Evolutionary conservation across 2,888 invertebrate genomes (phyloP).

Genomic region (Apotomis capreana): DNA sequence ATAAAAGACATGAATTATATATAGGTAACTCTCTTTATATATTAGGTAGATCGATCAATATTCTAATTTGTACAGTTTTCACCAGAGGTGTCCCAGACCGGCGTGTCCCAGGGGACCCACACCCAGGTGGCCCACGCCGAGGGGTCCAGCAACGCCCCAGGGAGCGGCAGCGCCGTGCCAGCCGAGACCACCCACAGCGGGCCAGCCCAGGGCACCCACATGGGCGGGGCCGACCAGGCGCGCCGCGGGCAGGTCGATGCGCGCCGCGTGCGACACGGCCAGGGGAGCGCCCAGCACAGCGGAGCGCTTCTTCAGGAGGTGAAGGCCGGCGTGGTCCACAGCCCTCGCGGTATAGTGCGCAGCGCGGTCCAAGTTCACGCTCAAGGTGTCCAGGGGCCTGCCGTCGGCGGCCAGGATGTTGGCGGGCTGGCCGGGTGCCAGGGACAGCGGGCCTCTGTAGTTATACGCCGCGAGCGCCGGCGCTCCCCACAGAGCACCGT

Average conservation of each 20-base stretch:
- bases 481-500: constrained; percentile 52
- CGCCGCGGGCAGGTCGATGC: constrained; percentile 57
- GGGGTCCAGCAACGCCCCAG: constrained; percentile 38
- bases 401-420: constrained; percentile 74
- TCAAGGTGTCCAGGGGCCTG: constrained; percentile 76
- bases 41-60: constrained; percentile 55
- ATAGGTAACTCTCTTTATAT: constrained; percentile 78
- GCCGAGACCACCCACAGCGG: constrained; percentile 41
- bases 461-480: constrained; percentile 67
- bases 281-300: constrained; percentile 59
- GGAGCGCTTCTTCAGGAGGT: constrained; percentile 70
- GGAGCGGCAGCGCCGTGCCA: constrained; percentile 44
- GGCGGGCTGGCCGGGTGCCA: constrained; percentile 76
- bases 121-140: constrained; percentile 29
- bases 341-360: constrained; percentile 72
- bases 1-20: constrained; percentile 41
- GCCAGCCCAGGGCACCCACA: constrained; percentile 37
- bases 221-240: constrained; percentile 55
- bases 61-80: constrained; percentile 53
- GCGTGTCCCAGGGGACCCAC: constrained; percentile 28
- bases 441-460: constrained; percentile 75
- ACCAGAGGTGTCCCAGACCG: constrained; percentile 59
- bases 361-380: constrained; percentile 76
- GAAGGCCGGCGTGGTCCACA: constrained; percentile 61
- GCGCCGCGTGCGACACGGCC: constrained; percentile 58